Evolutionary conservation across 2,113 vertebrate genomes (phyloP), one percentile per base, ranked within the genome.

Genomic region (Megaleporinus macrocephalus): DNA sequence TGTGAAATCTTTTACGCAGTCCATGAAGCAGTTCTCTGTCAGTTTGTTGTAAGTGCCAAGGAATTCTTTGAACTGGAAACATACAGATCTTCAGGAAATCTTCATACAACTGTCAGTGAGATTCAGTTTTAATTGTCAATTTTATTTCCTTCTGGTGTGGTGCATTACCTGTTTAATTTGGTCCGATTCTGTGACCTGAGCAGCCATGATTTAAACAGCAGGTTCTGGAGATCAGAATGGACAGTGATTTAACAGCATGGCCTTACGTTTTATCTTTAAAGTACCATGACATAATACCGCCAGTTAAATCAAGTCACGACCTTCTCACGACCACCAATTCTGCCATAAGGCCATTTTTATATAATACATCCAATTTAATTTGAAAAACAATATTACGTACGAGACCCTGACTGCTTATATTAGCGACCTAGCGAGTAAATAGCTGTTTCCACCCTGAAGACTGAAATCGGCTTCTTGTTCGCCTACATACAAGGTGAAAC

Each of bases 1-100:
- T 72, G 97, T 99, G 91, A 99, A 99, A 85, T 99, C 98, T 88
- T 96, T 98, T 81, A 99, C 95, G 73, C 98, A 99, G 86, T 98
- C 97, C 94, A 99, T 91, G 80, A 99, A 99, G 87, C 98, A 99
- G 89, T 95, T 99, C 88, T 99, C 98, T 57, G 98, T 99, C 84
- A 99, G 92, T 90, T 96, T 99, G 92, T 99, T 99, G 92, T 99
- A 99, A 0, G 98, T 99, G 81, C 97, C 97, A 89, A 99, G 94
- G 88, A 99, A 99, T 90, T 99, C 98, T 80, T 96, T 98, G 86
- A 99, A 99, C 98, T 99, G 90, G 16, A 14, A 77, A 84, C 71
- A 13, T 63, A 22, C 27, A 51, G 57, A 27, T 9, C 26, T 33
- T 74, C 14, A 27, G 14, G 2, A 3, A n/a, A 26, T n/a, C 41